phyloP scores from a whole-genome alignment of 2,797 vertebrate species.

The Dicrostonyx torquatus region DNA sequence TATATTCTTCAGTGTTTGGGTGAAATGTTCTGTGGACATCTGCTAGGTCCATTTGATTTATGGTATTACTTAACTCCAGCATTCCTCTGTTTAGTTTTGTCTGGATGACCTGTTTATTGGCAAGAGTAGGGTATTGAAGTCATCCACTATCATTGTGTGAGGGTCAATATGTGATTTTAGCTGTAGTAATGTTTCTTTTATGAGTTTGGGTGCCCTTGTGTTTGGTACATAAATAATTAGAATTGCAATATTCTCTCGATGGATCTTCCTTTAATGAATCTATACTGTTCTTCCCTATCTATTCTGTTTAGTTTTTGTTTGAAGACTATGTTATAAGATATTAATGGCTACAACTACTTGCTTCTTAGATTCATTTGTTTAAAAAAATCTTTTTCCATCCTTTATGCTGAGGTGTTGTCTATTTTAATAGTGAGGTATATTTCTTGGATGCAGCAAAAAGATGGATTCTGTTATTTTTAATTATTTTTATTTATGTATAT shows the following conservation, averaged over 20 bases:
- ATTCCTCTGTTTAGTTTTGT: neutral
- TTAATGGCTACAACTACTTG: neutral
- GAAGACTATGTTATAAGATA: neutral
- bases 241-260: neutral
- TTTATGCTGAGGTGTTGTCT: neutral
- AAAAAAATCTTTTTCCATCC: neutral
- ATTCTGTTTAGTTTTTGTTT: neutral
- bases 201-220: neutral
- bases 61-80: neutral
- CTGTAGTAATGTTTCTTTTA: neutral
- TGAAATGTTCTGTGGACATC: neutral
- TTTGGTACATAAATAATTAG: neutral
- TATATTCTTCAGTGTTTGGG: neutral
- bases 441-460: neutral
- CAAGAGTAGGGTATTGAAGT: neutral
- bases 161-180: neutral
- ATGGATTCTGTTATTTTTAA: neutral
- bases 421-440: neutral
- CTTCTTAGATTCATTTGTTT: neutral
- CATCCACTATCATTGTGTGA: neutral
- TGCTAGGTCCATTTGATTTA: neutral
- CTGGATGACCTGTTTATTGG: neutral
- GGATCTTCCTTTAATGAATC: neutral
- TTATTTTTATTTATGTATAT: neutral
- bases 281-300: neutral